A percentile compares a stretch with the other conserved stretches of the same genome.
Evolutionary conservation across 2,113 vertebrate genomes (phyloP).

Genomic region (Oxyruncus cristatus): DNA sequence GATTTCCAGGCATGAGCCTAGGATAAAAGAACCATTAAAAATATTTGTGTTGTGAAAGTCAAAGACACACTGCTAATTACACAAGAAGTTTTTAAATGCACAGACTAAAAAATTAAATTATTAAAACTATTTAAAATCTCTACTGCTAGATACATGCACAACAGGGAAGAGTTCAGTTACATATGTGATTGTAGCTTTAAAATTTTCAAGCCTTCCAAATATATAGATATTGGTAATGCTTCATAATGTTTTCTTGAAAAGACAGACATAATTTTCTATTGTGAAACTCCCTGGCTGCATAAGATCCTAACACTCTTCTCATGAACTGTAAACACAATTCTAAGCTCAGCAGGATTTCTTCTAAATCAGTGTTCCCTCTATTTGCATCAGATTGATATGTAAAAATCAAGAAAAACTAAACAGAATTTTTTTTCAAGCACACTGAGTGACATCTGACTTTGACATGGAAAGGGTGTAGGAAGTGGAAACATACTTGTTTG

Average conservation of each 20-base stretch:
- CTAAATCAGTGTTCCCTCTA: background rate
- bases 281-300: background rate
- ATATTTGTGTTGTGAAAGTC: background rate
- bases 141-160: background rate
- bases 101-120: background rate
- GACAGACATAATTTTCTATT: background rate
- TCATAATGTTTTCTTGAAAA: background rate
- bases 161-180: background rate
- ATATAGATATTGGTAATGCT: background rate
- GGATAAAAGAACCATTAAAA: background rate
- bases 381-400: background rate
- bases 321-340: background rate
- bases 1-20: background rate
- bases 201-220: background rate
- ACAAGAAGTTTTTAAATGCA: background rate
- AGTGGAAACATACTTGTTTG: background rate
- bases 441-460: background rate
- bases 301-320: background rate
- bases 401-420: background rate
- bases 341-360: background rate
- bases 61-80: background rate
- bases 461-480: background rate
- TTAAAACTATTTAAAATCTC: background rate
- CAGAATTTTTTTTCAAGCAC: background rate
- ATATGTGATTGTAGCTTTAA: background rate